Evolutionary conservation across 2,888 invertebrate species (phyloP).

Genomic region (Diloba caeruleocephala): DNA sequence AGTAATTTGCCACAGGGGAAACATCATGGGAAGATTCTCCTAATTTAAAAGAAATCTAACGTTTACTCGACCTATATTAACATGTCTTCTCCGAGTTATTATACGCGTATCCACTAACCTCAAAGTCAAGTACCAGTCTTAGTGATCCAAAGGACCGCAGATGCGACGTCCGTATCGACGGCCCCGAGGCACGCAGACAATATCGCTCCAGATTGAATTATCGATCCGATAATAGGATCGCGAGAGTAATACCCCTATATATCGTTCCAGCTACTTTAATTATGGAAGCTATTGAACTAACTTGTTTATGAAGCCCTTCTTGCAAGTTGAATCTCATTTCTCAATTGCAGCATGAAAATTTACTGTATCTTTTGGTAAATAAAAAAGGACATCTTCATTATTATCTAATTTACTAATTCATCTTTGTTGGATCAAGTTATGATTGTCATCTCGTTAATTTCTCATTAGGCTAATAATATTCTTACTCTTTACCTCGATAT

Average conservation of each 20-base stretch:
- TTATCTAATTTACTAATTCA: not conserved
- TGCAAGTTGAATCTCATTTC: conserved; percentile 44
- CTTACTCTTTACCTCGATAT: too few relatives aligned
- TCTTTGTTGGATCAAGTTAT: too few relatives aligned
- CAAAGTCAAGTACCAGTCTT: conserved; percentile 13
- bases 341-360: conserved; percentile 20
- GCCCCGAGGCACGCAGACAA: conserved; percentile 74
- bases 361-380: conserved; percentile 11
- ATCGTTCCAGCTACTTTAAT: conserved; percentile 76
- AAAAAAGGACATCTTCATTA: not conserved
- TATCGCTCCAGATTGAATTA: conserved; percentile 83
- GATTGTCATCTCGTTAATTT: too few relatives aligned
- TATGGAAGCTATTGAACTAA: conserved; percentile 63
- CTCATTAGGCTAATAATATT: too few relatives aligned
- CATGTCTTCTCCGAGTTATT: conserved; percentile 30
- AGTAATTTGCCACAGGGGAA: too few relatives aligned
- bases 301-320: conserved; percentile 61
- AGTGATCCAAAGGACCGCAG: conserved; percentile 53
- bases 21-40: too few relatives aligned
- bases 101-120: conserved; percentile 23
- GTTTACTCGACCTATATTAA: too few relatives aligned
- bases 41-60: too few relatives aligned
- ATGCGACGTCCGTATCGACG: conserved; percentile 58
- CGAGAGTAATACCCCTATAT: conserved; percentile 76
- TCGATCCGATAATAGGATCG: conserved; percentile 82